Evolutionary conservation across 2,113 vertebrate species (phyloP).

Genomic region (Psephotus haematonotus): DNA sequence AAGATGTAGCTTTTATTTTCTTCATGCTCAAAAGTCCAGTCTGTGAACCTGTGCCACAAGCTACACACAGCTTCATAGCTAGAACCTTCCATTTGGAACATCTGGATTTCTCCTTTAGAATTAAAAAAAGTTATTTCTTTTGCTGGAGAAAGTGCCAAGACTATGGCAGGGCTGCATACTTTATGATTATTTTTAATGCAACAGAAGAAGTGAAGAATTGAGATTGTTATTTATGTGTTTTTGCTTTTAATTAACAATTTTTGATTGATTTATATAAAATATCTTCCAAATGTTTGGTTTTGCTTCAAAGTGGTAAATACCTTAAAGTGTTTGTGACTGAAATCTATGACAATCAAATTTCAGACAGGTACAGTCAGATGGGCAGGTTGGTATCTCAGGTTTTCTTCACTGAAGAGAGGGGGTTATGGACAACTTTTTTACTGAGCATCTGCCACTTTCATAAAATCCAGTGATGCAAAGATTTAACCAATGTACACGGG

Average conservation of each 20-base stretch:
- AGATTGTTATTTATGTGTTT: not conserved
- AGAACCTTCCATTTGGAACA: too few species aligned
- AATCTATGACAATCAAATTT: not conserved
- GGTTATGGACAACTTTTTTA: too few species aligned
- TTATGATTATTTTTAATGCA: not conserved
- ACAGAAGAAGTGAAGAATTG: not conserved
- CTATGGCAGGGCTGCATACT: not conserved
- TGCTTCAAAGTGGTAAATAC: not conserved
- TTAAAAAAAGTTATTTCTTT: too few species aligned
- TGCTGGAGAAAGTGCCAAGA: not conserved
- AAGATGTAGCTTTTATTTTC: too few species aligned
- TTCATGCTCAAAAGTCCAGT: too few species aligned
- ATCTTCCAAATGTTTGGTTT: not conserved
- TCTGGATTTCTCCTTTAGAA: too few species aligned
- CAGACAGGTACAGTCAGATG: not conserved
- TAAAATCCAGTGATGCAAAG: too few species aligned
- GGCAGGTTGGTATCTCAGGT: not conserved
- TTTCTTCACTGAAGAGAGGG: not conserved
- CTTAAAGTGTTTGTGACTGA: not conserved
- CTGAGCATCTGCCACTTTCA: too few species aligned
- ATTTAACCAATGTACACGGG: too few species aligned
- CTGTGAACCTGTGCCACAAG: too few species aligned
- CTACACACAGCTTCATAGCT: too few species aligned
- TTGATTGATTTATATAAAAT: not conserved
- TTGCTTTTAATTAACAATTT: not conserved